Percentiles rank a stretch among this genome's conserved stretches.
Evolutionary conservation across 2,888 invertebrate species (phyloP).

Genomic region (Spisula subtruncata): DNA sequence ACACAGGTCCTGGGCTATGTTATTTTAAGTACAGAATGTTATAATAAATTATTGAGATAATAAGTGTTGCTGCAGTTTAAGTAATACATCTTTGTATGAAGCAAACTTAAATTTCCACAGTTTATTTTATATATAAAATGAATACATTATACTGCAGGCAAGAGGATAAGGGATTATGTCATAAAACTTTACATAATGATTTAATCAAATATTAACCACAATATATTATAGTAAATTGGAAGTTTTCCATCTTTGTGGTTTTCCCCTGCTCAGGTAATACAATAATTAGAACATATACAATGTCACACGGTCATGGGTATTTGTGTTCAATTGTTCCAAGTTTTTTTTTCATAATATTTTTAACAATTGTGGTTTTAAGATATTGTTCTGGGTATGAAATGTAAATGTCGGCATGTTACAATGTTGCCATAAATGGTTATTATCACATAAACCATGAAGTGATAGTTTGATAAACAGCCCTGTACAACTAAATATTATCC

Average conservation of each 20-base stretch:
- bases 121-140: too few relatives aligned
- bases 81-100: too few relatives aligned
- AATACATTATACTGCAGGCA: too few relatives aligned
- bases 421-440: too few relatives aligned
- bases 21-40: too few relatives aligned
- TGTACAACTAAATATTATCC: too few relatives aligned
- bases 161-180: background rate
- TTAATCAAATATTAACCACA: background rate
- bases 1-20: too few relatives aligned
- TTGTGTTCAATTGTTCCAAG: background rate
- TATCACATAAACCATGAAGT: background rate
- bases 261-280: conserved; percentile 8
- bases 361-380: background rate
- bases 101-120: too few relatives aligned
- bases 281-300: background rate
- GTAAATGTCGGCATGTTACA: background rate
- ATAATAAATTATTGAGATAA: too few relatives aligned
- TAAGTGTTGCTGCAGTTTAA: too few relatives aligned
- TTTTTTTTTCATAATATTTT: background rate
- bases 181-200: background rate
- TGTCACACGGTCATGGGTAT: background rate
- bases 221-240: background rate
- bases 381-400: background rate
- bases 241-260: conserved; percentile 38
- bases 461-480: background rate